Evolutionary conservation across 2,888 invertebrate species (phyloP).

Genomic region (Ectropis crepuscularia): DNA sequence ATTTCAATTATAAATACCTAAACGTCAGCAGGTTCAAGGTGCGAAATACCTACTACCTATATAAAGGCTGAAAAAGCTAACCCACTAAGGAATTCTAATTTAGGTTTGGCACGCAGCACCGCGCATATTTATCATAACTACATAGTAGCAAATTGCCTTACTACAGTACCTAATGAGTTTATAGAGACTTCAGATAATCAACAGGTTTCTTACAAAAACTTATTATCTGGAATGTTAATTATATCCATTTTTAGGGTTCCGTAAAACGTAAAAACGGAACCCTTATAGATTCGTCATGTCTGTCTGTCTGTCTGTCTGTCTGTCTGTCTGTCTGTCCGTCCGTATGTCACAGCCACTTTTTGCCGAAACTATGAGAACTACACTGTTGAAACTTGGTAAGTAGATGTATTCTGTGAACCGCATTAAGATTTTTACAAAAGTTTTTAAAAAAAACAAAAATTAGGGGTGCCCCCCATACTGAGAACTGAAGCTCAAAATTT

Average conservation of each 20-base stretch:
- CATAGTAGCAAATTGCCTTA: too few relatives aligned
- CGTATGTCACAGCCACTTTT: too few relatives aligned
- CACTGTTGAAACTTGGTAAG: too few relatives aligned
- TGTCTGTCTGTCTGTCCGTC: too few relatives aligned
- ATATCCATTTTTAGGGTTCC: background rate
- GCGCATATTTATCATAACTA: background rate
- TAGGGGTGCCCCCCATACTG: too few relatives aligned
- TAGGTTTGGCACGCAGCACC: conserved; percentile 2
- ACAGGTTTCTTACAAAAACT: conserved; percentile 4
- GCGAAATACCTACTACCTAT: conserved; percentile 1
- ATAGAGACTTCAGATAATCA: conserved; percentile 7
- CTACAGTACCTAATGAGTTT: background rate
- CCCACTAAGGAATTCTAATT: conserved; percentile 3
- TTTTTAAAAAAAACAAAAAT: too few relatives aligned
- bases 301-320: too few relatives aligned
- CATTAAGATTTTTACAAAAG: too few relatives aligned
- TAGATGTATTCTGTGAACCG: too few relatives aligned
- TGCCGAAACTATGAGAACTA: too few relatives aligned
- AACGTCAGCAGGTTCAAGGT: conserved; percentile 11
- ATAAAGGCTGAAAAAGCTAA: conserved; percentile 18
- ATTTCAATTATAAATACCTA: background rate
- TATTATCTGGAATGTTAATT: background rate
- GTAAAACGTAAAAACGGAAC: background rate
- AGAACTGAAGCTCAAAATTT: too few relatives aligned
- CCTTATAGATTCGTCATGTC: too few relatives aligned